Conservation (phyloP, 2,797 vertebrate genomes). For the Ibycter americanus region DNA sequence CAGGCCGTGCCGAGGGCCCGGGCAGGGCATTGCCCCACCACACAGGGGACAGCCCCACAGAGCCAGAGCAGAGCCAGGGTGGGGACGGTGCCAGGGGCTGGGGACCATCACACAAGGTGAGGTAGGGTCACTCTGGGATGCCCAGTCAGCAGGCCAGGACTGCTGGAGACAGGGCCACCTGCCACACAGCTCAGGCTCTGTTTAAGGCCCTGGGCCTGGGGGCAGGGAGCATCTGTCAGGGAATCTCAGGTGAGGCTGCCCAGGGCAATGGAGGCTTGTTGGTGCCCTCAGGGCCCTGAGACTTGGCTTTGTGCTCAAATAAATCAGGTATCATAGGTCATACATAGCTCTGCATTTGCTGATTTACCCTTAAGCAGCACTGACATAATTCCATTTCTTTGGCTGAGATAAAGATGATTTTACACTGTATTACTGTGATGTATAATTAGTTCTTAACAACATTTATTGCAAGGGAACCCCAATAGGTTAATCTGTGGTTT, state of each 20-base stretch:
- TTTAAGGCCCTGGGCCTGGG: accelerated
- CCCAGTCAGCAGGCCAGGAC: not conserved
- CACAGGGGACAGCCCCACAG: not conserved
- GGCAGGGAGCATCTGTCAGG: accelerated
- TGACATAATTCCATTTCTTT: not conserved
- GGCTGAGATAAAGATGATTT: not conserved
- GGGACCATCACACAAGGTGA: accelerated
- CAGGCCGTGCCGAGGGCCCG: not conserved
- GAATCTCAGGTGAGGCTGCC: accelerated
- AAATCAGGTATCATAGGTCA: not conserved
- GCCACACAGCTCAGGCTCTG: accelerated
- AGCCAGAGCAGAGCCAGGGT: not conserved
- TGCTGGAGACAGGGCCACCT: not conserved
- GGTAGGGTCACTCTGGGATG: too few relatives aligned
- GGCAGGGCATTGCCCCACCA: not conserved
- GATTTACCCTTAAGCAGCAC: not conserved
- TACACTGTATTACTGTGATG: not conserved
- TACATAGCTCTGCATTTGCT: not conserved
- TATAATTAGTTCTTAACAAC: not conserved
- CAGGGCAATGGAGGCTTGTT: not conserved
- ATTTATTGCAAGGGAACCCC: not conserved
- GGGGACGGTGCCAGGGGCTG: not conserved
- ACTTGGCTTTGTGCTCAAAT: not conserved
- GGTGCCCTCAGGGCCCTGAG: not conserved
- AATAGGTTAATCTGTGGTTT: not conserved